Evolutionary conservation across 2,797 vertebrate genomes (phyloP).

Genomic region (Hypotaenidia philippensis): DNA sequence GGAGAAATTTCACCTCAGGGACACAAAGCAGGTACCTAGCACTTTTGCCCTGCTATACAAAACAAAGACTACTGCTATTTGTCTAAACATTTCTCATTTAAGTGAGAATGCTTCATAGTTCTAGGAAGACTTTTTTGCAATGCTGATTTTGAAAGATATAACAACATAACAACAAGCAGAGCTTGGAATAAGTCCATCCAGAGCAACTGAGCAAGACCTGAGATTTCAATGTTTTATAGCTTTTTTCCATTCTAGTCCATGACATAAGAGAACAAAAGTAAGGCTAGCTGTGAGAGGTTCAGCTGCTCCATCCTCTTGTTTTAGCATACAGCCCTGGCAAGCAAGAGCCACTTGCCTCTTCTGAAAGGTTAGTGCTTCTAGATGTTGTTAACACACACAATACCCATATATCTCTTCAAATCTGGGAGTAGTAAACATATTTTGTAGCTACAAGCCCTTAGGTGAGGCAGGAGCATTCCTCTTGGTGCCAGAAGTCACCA

Average conservation of each 20-base stretch:
- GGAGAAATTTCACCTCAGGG: not conserved
- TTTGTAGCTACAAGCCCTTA: not conserved
- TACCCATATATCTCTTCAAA: not conserved
- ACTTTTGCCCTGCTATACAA: not conserved
- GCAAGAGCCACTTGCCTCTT: not conserved
- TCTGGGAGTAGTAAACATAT: fast-evolving
- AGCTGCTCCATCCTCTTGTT: not conserved
- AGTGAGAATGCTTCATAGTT: not conserved
- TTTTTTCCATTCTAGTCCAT: not conserved
- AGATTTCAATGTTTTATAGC: not conserved
- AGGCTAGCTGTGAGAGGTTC: not conserved
- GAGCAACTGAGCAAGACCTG: not conserved
- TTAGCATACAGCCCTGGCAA: not conserved
- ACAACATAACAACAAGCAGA: not conserved
- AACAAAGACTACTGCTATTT: not conserved
- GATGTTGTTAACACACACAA: not conserved
- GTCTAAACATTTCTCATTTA: not conserved
- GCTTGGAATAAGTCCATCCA: not conserved
- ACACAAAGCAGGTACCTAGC: not conserved
- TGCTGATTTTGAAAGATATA: not conserved
- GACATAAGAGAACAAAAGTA: not conserved
- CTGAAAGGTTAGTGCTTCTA: not conserved
- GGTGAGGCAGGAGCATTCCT: not conserved
- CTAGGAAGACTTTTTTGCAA: not conserved
- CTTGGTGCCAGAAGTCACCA: not conserved